Conservation (phyloP, 2,888 invertebrate species). For the Hirtodrosophila alboralis region DNA sequence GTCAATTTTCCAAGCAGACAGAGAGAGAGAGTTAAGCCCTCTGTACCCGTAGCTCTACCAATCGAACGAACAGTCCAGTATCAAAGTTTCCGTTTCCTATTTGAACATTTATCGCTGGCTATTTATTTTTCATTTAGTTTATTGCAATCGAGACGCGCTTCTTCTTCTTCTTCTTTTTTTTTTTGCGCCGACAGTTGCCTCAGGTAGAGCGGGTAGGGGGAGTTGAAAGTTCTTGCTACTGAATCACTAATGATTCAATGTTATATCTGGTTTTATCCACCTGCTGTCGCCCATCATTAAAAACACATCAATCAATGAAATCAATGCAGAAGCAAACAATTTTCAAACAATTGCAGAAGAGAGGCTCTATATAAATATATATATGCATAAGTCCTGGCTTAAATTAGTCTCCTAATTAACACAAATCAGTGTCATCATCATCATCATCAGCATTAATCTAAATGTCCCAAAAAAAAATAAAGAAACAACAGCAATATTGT, state of each 20-base stretch:
- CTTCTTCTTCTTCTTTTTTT: no score
- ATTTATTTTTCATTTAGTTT: conserved; percentile 73
- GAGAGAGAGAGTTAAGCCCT: no score
- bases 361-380: no score
- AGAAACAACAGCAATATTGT: no score
- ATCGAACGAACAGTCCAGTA: no score
- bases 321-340: conserved; percentile 58
- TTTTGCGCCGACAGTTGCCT: no score
- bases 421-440: no score
- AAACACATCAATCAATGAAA: conserved; percentile 69
- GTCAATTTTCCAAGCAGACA: conserved; percentile 63
- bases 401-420: conserved; percentile 43
- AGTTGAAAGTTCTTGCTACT: no score
- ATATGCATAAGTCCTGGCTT: conserved; percentile 4
- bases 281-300: conserved; percentile 61
- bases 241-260: conserved; percentile 51
- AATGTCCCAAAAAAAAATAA: no score
- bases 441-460: conserved; percentile 9
- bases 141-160: conserved; percentile 51
- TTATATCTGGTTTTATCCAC: conserved; percentile 21
- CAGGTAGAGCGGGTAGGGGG: no score
- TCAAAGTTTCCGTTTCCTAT: conserved; percentile 16
- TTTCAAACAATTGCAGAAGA: conserved; percentile 40
- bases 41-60: no score
- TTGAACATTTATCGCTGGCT: conserved; percentile 40